phyloP scores from a whole-genome alignment of 2,797 vertebrate genomes.

The Novumbra hubbsi region DNA sequence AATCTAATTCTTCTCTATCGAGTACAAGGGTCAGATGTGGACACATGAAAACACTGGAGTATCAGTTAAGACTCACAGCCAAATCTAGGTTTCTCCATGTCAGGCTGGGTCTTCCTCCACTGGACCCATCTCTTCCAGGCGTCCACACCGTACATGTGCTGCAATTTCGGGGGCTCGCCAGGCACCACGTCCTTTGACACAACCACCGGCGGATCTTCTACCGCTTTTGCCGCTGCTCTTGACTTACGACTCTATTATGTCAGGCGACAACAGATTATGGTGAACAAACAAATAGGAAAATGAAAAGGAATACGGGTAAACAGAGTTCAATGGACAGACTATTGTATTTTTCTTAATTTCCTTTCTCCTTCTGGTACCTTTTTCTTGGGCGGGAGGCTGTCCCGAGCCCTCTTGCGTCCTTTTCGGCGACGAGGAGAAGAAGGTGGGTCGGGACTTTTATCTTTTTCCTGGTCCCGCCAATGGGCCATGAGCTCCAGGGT shows the following conservation, averaged over 20 bases:
- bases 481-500: conserved; percentile 56
- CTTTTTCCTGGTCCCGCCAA: conserved; percentile 10
- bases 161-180: conserved; percentile 69
- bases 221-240: conserved; percentile 32
- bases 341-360: not conserved
- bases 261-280: not conserved
- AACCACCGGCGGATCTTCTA: conserved; percentile 58
- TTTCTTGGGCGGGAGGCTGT: conserved; percentile 81
- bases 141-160: conserved; percentile 90
- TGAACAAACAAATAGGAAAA: not conserved
- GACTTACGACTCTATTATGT: conserved; percentile 49
- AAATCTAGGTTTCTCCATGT: conserved; percentile 83
- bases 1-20: too few species aligned
- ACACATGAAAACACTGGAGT: not conserved
- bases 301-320: not conserved
- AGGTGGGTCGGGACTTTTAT: conserved; percentile 23
- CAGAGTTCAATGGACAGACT: not conserved
- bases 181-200: conserved; percentile 24
- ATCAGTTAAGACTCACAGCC: conserved; percentile 73
- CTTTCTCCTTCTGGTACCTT: conserved; percentile 67
- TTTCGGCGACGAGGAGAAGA: conserved; percentile 60
- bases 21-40: too few species aligned
- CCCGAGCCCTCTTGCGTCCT: conserved; percentile 79
- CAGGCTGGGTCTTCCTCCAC: conserved; percentile 86
- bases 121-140: conserved; percentile 96